Percentiles rank a stretch among this genome's conserved stretches.
phyloP scores from a whole-genome alignment of 2,113 vertebrate species.

The Pardalotus punctatus region DNA sequence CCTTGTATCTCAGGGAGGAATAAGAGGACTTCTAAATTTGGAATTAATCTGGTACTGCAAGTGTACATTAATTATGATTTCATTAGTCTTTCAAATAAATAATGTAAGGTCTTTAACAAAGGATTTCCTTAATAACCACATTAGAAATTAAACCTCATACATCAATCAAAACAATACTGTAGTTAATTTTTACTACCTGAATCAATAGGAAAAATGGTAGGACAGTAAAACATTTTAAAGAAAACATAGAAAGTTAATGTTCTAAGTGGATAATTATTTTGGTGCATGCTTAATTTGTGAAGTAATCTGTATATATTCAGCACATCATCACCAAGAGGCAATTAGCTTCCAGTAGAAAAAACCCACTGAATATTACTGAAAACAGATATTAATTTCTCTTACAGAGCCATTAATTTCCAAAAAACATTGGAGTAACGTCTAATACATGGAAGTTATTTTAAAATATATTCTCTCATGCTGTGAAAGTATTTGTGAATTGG shows the following conservation, averaged over 20 bases:
- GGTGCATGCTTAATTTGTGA: neutral
- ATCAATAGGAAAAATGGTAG: constrained; percentile 40
- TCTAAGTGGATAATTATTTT: constrained; percentile 21
- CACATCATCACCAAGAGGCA: neutral
- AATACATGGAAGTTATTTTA: constrained; percentile 58
- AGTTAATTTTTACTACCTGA: constrained; percentile 52
- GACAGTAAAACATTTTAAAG: neutral
- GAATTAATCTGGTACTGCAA: neutral
- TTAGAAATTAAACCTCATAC: constrained; percentile 45
- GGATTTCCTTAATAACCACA: constrained; percentile 52
- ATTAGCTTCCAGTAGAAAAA: constrained; percentile 10
- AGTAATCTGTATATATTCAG: constrained; percentile 17
- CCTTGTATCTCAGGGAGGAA: neutral
- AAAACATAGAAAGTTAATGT: neutral
- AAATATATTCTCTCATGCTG: constrained; percentile 27
- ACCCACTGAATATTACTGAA: constrained; percentile 37
- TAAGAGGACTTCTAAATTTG: constrained; percentile 11
- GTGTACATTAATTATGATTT: constrained; percentile 59
- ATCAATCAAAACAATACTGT: constrained; percentile 15
- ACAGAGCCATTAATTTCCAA: neutral
- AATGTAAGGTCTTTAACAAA: constrained; percentile 68
- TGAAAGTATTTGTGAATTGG: neutral
- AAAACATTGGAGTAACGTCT: constrained; percentile 39
- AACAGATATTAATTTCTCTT: neutral
- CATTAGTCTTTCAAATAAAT: constrained; percentile 70